Conservation (phyloP, 2,888 invertebrate species). For the Hololepta plana region DNA sequence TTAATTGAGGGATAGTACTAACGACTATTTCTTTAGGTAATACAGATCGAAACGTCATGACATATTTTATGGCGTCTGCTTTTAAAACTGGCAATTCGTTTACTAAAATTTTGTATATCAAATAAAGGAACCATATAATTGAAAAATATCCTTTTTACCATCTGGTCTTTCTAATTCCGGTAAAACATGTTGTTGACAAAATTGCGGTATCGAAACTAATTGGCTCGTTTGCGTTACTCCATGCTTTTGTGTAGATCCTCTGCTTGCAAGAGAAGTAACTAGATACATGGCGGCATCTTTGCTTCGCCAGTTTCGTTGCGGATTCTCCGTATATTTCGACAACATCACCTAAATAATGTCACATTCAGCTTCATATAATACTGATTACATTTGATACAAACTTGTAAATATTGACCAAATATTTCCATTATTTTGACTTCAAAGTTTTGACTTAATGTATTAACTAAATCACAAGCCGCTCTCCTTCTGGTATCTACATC, state of each 20-base stretch:
- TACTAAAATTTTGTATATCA: conserved; percentile 36
- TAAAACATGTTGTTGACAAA: conserved; percentile 71
- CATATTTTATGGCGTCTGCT: conserved; percentile 89
- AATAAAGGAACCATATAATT: neutral
- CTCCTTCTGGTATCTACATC: conserved; percentile 92
- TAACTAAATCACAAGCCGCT: conserved; percentile 93
- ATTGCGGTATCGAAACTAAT: conserved; percentile 76
- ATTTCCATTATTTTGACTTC: conserved; percentile 76
- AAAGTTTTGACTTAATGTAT: conserved; percentile 73
- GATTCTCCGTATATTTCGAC: conserved; percentile 56
- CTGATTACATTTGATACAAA: too few species aligned
- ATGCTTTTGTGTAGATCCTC: conserved; percentile 73
- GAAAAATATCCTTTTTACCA: conserved; percentile 28
- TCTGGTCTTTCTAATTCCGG: conserved; percentile 65
- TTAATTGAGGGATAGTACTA: conserved; percentile 57
- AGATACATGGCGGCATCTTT: conserved; percentile 95
- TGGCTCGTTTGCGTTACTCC: conserved; percentile 85
- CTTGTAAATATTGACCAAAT: conserved; percentile 74
- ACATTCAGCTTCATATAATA: too few species aligned
- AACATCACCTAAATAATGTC: conserved; percentile 46
- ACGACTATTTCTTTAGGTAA: conserved; percentile 63
- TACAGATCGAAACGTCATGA: conserved; percentile 89
- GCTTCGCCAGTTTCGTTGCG: conserved; percentile 68
- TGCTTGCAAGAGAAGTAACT: conserved; percentile 84
- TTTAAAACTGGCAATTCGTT: conserved; percentile 80